A percentile compares a stretch with the other conserved stretches of the same genome.
phyloP scores from a whole-genome alignment of 1,140 invertebrate genomes.

The Drosophila baimaii region DNA sequence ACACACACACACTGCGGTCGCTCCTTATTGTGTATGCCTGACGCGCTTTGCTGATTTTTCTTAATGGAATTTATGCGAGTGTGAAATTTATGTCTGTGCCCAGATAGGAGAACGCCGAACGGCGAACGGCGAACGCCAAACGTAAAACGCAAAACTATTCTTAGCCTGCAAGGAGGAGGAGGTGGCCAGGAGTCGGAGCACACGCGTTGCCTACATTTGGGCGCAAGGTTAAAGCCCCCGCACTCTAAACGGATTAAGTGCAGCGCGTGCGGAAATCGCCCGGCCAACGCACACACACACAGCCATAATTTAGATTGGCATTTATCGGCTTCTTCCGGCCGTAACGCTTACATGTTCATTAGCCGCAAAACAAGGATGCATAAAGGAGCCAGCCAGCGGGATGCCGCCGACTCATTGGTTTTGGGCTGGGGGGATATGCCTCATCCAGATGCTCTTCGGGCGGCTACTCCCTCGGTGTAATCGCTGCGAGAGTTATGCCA shows the following conservation, averaged over 20 bases:
- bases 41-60: constrained; percentile 81
- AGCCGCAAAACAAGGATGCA: constrained; percentile 17
- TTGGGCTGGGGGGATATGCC: background rate
- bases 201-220: constrained; percentile 28
- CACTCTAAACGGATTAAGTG: constrained; percentile 51
- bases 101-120: constrained; percentile 21
- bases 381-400: constrained; percentile 8
- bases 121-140: constrained; percentile 7
- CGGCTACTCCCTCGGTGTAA: constrained; percentile 6
- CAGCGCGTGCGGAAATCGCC: constrained; percentile 51
- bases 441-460: background rate
- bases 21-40: constrained; percentile 66
- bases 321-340: constrained; percentile 20
- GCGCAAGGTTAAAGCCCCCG: constrained; percentile 28
- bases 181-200: constrained; percentile 20
- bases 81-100: constrained; percentile 78
- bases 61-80: constrained; percentile 82
- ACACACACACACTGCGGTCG: constrained; percentile 5
- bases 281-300: background rate
- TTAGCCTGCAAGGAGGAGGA: constrained; percentile 46
- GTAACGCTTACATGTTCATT: constrained; percentile 40
- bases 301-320: constrained; percentile 26
- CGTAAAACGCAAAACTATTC: constrained; percentile 59
- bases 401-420: background rate
- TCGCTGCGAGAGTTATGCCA: constrained; percentile 55